Base-by-base conservation (phyloP, 2,113 vertebrate species). In the Pelmatolapia mariae region DNA sequence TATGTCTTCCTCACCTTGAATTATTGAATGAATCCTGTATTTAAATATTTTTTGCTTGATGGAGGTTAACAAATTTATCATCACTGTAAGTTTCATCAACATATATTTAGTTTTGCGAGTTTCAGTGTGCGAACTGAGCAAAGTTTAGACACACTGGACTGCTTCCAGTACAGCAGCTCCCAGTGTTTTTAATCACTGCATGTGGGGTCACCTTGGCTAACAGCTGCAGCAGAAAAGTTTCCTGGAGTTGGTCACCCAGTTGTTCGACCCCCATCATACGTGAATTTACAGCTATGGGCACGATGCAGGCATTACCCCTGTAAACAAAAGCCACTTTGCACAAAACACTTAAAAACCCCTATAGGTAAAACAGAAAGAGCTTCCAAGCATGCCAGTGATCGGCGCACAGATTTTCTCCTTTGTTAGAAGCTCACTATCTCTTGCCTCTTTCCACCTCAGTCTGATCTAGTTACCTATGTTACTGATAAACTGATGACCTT, bases 201-300 rank as follows among this genome's bases (percentile, higher is more conserved):
- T 80, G 79, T 68, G 6, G 40, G 80, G 87, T 90, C 87, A 94
- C 85, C 88, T 92, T 81, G 76, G 10, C 81, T 15, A 15, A 86
- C 91, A 94, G 91, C 92, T 93, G 90, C 92, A 89, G 90, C 61
- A 76, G 73, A 66, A 52, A 57, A 3, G 56, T 88, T 86, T 85
- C 84, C 89, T 82, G 85, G 16, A 90, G 82, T 33, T 16, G 12
- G 8, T 81, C 85, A 47, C 24, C 63, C 90, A 85, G 86, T 91
- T 94, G 91, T 90, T 82, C 38, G 0, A 6, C 33, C n/a, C 26
- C 61, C 78, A 9, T 93, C 87, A 43, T 31, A 18, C 53, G 15
- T 47, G 57, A 81, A 12, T 57, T 29, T 84, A 76, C 84, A 89
- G 84, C 82, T 71, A 82, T 59, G 68, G 85, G 61, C 84, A 43